These are phyloP conservation scores for Eurosta solidaginis DNA, from an alignment of 1,140 invertebrate species.

Conservation along the genomic window DNA sequence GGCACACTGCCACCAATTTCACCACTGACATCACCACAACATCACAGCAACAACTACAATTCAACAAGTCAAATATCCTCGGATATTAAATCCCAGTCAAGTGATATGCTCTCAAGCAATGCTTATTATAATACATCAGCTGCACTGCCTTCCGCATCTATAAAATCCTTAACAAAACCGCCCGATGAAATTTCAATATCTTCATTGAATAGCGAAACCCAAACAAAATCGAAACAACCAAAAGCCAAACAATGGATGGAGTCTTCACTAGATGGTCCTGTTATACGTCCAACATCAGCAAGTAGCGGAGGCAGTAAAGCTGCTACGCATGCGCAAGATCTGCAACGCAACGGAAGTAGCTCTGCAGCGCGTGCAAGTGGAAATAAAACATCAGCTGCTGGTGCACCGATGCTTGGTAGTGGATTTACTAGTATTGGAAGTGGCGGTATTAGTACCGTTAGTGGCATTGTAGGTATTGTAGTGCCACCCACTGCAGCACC, in stretches of 20 bases:
- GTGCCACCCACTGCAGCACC: too few species aligned
- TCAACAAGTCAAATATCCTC: background rate
- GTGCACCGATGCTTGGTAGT: background rate
- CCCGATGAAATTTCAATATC: conserved; percentile 52
- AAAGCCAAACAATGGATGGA: conserved; percentile 62
- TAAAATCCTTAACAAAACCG: conserved; percentile 36
- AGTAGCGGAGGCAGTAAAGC: background rate
- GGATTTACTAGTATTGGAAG: background rate
- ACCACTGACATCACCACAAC: conserved; percentile 38
- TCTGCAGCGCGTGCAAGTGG: background rate
- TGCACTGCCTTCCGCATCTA: conserved; percentile 1
- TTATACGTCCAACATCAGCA: conserved; percentile 45
- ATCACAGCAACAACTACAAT: conserved; percentile 33
- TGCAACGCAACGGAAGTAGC: background rate
- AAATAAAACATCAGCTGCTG: background rate
- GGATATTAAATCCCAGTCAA: conserved; percentile 45
- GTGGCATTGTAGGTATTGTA: too few species aligned
- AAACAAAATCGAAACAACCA: conserved; percentile 46
- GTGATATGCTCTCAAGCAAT: conserved; percentile 47
- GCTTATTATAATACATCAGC: conserved; percentile 3
- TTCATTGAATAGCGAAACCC: conserved; percentile 34
- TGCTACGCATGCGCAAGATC: background rate
- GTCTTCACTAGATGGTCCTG: conserved; percentile 62
- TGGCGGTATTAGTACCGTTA: too few species aligned
- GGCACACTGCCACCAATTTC: conserved; percentile 48